phyloP scores from a whole-genome alignment of 2,797 vertebrate species.

The Enoplosus armatus region DNA sequence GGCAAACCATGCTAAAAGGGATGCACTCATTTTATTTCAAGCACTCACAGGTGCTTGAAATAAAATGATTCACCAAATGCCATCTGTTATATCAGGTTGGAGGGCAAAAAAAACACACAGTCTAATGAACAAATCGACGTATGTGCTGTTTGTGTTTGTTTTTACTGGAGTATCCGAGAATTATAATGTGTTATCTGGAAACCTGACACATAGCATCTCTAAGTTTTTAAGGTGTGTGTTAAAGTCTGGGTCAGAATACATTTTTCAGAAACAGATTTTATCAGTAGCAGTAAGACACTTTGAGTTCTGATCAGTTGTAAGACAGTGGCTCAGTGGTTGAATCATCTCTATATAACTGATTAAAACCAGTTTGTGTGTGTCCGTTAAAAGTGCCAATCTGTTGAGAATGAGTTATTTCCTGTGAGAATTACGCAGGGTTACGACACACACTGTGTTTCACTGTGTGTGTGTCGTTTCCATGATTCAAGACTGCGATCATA shows the following conservation, averaged over 20 bases:
- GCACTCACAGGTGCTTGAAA: conserved; percentile 47
- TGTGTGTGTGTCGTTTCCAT: conserved; percentile 26
- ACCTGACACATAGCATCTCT: conserved; percentile 64
- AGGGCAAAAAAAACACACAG: conserved; percentile 1
- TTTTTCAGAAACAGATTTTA: conserved; percentile 54
- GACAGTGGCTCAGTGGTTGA: too few relatives aligned
- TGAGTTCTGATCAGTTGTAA: not conserved
- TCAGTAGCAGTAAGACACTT: conserved; percentile 16
- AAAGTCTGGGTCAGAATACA: conserved; percentile 55
- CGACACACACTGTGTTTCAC: conserved; percentile 15
- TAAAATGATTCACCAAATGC: conserved; percentile 16
- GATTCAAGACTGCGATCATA: not conserved
- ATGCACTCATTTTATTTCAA: conserved; percentile 1
- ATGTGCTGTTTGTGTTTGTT: conserved; percentile 25
- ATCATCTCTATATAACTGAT: conserved; percentile 18
- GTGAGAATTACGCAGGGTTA: conserved; percentile 2
- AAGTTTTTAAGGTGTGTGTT: conserved; percentile 41
- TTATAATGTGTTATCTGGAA: conserved; percentile 64
- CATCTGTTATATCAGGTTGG: conserved; percentile 20
- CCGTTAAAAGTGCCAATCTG: conserved; percentile 14
- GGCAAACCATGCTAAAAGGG: conserved; percentile 8
- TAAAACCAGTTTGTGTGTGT: conserved; percentile 18
- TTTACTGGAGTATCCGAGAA: conserved; percentile 34
- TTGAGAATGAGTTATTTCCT: not conserved
- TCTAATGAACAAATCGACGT: conserved; percentile 9